phyloP scores from a whole-genome alignment of 2,797 vertebrate genomes.

The Acanthornis magna region DNA sequence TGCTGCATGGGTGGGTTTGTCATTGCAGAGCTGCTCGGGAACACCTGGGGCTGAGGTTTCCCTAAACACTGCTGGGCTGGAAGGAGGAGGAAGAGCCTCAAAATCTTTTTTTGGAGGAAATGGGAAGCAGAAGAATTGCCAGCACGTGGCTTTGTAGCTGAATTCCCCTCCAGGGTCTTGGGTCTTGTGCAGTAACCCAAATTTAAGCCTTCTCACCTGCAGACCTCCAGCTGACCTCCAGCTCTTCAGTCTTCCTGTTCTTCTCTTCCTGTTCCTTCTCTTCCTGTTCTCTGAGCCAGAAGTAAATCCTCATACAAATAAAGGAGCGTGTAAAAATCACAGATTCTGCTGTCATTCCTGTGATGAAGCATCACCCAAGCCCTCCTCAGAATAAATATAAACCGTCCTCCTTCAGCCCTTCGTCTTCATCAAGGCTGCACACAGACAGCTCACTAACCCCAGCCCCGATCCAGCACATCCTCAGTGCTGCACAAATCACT shows the following conservation, averaged over 20 bases:
- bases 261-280: too few species aligned
- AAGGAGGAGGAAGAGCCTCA: background rate
- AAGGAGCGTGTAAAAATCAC: background rate
- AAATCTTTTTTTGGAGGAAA: background rate
- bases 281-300: background rate
- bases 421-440: conserved; percentile 44
- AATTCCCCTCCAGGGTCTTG: background rate
- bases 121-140: background rate
- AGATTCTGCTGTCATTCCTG: background rate
- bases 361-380: background rate
- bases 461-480: background rate
- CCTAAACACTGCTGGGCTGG: background rate
- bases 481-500: background rate
- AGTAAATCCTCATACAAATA: background rate
- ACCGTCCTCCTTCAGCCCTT: background rate
- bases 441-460: conserved; percentile 17
- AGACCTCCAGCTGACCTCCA: background rate
- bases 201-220: background rate
- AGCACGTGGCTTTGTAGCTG: background rate
- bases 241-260: background rate
- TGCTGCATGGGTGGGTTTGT: background rate
- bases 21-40: background rate
- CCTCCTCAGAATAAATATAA: conserved; percentile 19
- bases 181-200: background rate
- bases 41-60: background rate